phyloP scores from a whole-genome alignment of 2,113 vertebrate species.

The Cathartes aura region DNA sequence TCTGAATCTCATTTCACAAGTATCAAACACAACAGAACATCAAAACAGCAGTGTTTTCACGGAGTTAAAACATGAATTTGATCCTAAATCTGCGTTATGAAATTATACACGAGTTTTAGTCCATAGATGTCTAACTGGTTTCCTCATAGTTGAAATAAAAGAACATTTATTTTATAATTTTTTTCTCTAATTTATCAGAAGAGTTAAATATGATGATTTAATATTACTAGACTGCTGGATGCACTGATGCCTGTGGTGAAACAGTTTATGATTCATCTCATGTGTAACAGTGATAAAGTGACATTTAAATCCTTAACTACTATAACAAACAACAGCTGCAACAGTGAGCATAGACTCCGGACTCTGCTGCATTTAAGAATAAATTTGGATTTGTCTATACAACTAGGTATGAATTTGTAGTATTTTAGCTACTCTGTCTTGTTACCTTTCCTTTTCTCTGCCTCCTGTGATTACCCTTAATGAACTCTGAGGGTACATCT shows the following conservation, averaged over 20 bases:
- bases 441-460: not conserved
- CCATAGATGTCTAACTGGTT: not conserved
- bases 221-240: not conserved
- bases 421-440: not conserved
- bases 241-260: not conserved
- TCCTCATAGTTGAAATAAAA: not conserved
- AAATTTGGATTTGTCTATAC: not conserved
- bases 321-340: not conserved
- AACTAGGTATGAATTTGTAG: not conserved
- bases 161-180: not conserved
- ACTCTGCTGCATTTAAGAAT: not conserved
- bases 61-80: not conserved
- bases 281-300: not conserved
- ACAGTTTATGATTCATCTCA: not conserved
- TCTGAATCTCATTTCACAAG: not conserved
- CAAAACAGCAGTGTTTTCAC: not conserved
- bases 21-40: not conserved
- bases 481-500: not conserved
- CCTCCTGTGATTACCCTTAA: not conserved
- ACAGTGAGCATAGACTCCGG: not conserved
- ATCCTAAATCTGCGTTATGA: not conserved
- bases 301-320: not conserved
- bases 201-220: not conserved
- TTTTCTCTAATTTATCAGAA: not conserved
- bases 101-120: not conserved